These are phyloP conservation scores for Melanerpes formicivorus DNA, from an alignment of 2,113 vertebrate genomes.

Conservation along the genomic window DNA sequence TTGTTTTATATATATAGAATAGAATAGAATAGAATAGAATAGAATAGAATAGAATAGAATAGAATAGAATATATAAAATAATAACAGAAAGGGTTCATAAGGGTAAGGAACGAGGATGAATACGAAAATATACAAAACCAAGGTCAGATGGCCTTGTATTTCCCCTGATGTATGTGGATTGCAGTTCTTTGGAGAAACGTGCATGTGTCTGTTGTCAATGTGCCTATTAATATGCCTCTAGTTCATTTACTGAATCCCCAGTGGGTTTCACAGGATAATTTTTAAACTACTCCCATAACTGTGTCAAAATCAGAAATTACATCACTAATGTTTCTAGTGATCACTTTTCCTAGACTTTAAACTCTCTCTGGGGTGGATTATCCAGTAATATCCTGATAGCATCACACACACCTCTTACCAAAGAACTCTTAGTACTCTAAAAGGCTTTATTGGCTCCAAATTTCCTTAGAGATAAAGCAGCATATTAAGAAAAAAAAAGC, in stretches of 20 bases:
- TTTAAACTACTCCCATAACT: not conserved
- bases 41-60: no score
- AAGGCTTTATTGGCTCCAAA: not conserved
- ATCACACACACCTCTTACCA: not conserved
- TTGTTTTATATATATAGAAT: no score
- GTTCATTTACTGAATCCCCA: not conserved
- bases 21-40: no score
- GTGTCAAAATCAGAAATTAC: not conserved
- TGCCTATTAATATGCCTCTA: not conserved
- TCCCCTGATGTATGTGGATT: no score
- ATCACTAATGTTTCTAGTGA: not conserved
- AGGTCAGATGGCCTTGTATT: no score
- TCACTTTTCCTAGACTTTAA: not conserved
- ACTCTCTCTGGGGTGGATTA: not conserved
- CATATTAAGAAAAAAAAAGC: not conserved
- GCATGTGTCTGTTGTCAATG: not conserved
- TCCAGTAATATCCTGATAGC: not conserved
- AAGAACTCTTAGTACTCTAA: not conserved
- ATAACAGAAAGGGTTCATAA: no score
- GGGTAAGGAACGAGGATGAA: no score
- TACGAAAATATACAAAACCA: no score
- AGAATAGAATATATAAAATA: no score
- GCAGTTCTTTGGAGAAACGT: no score
- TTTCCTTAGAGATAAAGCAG: not conserved
- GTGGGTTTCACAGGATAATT: not conserved